Evolutionary conservation across 2,113 vertebrate genomes (phyloP).

Genomic region (Pelecanus crispus): DNA sequence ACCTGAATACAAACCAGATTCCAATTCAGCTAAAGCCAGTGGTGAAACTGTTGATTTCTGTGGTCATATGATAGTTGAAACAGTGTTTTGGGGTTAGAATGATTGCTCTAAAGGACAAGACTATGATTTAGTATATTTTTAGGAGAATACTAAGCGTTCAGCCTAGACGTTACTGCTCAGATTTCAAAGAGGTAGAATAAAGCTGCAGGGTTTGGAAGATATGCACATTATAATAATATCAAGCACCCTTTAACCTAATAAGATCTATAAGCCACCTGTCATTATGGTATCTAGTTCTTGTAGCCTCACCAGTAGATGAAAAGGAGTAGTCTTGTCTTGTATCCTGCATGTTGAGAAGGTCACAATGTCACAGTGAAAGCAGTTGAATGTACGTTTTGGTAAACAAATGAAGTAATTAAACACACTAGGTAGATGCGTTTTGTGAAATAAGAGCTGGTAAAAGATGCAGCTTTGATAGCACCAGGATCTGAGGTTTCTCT

Average conservation of each 20-base stretch:
- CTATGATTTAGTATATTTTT: neutral
- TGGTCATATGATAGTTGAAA: neutral
- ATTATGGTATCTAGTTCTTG: neutral
- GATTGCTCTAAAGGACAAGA: neutral
- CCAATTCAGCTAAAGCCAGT: neutral
- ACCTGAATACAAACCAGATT: neutral
- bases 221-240: neutral
- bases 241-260: neutral
- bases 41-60: neutral
- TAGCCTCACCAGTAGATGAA: neutral
- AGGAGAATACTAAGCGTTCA: neutral
- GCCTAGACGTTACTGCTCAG: neutral
- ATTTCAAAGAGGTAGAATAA: neutral
- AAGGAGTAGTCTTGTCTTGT: neutral
- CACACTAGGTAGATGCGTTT: neutral
- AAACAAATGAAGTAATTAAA: neutral
- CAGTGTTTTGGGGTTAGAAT: rapidly evolving
- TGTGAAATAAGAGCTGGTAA: neutral
- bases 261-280: neutral
- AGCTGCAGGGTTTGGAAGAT: neutral
- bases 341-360: neutral
- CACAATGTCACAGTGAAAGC: neutral
- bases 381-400: neutral
- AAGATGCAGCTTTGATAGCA: neutral
- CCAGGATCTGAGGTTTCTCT: neutral